Percentiles rank a stretch among this genome's conserved stretches.
Conservation (phyloP, 2,113 vertebrate genomes). For the Aspidoscelis tigris region DNA sequence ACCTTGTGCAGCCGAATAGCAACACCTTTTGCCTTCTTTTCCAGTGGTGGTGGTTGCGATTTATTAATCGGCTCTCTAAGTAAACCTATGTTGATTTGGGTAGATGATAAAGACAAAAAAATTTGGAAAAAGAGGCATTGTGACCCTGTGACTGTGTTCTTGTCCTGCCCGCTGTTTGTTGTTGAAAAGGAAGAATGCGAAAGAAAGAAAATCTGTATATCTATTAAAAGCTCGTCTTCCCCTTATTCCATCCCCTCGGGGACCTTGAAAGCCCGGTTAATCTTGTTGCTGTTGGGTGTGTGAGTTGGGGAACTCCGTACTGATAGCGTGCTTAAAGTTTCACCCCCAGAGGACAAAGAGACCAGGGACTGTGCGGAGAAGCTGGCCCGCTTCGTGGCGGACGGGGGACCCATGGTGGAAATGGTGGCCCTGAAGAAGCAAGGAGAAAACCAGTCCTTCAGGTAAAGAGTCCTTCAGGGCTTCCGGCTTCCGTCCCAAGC, state of each 20-base stretch:
- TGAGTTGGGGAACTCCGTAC: conserved; percentile 93
- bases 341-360: conserved; percentile 94
- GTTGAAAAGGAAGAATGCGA: neutral
- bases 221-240: conserved; percentile 74
- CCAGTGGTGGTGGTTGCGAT: no score
- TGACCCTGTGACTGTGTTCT: conserved; percentile 10
- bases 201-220: neutral
- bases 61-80: no score
- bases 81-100: no score
- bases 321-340: conserved; percentile 99
- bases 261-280: conserved; percentile 88
- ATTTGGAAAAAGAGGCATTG: no score
- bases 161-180: neutral
- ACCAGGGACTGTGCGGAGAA: conserved; percentile 89
- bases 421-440: conserved; percentile 90
- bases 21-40: no score
- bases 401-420: conserved; percentile 93
- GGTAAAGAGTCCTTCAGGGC: conserved; percentile 66
- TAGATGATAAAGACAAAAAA: no score
- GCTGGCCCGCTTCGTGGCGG: conserved; percentile 90
- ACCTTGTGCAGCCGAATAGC: no score
- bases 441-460: conserved; percentile 89
- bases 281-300: conserved; percentile 89
- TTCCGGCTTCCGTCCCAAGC: no score
- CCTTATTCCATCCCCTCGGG: conserved; percentile 79